Evolutionary conservation across 2,113 vertebrate genomes (phyloP).

Genomic region (Hirundichthys speculiger): DNA sequence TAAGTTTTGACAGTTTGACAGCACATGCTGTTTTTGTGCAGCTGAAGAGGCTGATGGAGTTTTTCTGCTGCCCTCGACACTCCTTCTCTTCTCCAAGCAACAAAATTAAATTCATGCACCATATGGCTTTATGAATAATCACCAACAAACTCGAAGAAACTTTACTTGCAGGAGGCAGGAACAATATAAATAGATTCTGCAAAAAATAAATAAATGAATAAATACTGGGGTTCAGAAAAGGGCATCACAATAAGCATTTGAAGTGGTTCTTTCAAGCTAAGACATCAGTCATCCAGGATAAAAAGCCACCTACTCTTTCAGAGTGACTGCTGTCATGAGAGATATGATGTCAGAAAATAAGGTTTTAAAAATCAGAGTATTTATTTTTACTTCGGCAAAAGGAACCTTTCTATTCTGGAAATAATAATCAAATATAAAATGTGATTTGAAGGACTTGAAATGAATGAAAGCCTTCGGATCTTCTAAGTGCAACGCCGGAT

Average conservation of each 20-base stretch:
- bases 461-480: conserved; percentile 22
- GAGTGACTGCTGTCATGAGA: conserved; percentile 35
- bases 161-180: conserved; percentile 34
- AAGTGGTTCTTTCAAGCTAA: conserved; percentile 39
- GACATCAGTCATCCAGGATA: conserved; percentile 26
- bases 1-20: conserved; percentile 67
- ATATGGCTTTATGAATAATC: conserved; percentile 28
- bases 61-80: conserved; percentile 48
- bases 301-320: conserved; percentile 3
- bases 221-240: conserved; percentile 24
- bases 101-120: conserved; percentile 23
- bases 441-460: conserved; percentile 21
- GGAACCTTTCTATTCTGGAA: background rate
- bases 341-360: conserved; percentile 11
- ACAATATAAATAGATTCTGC: conserved; percentile 26
- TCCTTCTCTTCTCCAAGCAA: conserved; percentile 30
- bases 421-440: conserved; percentile 9
- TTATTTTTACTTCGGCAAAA: conserved; percentile 29
- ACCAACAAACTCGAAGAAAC: background rate
- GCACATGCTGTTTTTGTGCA: conserved; percentile 32
- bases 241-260: conserved; percentile 11
- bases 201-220: no score
- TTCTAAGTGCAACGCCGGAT: background rate
- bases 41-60: conserved; percentile 35
- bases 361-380: conserved; percentile 9